These are phyloP conservation scores for Hydractinia symbiolongicarpus DNA, from an alignment of 30 jellyfish, hydroid and myxozoan species.

Conservation along the genomic window DNA sequence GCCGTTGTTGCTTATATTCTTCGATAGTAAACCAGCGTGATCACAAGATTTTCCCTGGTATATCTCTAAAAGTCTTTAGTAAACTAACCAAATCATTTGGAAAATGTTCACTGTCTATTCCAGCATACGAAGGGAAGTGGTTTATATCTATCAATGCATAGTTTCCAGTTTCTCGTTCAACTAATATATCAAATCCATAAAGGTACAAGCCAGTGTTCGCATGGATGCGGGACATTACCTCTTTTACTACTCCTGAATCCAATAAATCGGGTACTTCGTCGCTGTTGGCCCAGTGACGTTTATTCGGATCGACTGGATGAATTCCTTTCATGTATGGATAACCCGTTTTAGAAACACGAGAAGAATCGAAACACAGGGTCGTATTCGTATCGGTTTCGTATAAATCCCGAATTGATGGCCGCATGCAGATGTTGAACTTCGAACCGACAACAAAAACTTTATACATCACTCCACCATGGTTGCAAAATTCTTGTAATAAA, in stretches of 20 bases:
- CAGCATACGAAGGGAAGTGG: constrained; percentile 91
- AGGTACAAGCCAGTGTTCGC: constrained; percentile 33
- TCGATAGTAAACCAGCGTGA: too few species aligned
- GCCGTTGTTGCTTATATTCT: too few species aligned
- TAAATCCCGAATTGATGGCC: constrained; percentile 78
- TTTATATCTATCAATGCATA: constrained; percentile 83
- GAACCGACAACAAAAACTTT: constrained; percentile 71
- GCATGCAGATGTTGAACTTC: constrained; percentile 45
- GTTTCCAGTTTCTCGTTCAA: constrained; percentile 54
- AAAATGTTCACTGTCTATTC: constrained; percentile 48
- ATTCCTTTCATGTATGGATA: constrained; percentile 19
- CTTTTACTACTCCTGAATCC: constrained; percentile 52
- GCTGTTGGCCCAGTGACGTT: constrained; percentile 17
- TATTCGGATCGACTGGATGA: constrained; percentile 28
- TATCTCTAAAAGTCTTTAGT: constrained; percentile 7
- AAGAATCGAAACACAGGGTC: constrained; percentile 26
- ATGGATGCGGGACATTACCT: constrained; percentile 45
- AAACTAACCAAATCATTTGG: constrained; percentile 48
- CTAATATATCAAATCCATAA: constrained; percentile 77
- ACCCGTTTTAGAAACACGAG: constrained; percentile 29
- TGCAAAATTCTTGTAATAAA: constrained; percentile 67
- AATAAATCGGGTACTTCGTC: constrained; percentile 25
- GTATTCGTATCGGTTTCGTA: background rate
- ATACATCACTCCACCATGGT: constrained; percentile 76
- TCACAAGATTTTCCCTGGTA: too few species aligned